These are phyloP conservation scores for Tetanocera ferruginea DNA, from an alignment of 2,888 invertebrate species.

Conservation along the genomic window DNA sequence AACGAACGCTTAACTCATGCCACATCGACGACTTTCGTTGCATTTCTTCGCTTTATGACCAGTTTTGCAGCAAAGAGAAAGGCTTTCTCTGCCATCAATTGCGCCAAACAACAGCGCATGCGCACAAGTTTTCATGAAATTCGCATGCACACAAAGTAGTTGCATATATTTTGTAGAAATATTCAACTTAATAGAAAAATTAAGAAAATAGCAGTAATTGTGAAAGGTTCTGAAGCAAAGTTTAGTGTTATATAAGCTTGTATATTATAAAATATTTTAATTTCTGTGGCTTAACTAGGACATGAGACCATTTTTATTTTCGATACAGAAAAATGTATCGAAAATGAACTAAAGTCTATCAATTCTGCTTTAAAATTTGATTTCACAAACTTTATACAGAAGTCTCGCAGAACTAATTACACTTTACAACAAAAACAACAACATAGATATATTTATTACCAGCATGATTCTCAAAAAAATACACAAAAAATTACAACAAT, in stretches of 20 bases:
- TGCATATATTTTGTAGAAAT: neutral
- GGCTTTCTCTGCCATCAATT: conserved; percentile 60
- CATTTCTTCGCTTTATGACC: conserved; percentile 55
- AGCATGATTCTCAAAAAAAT: neutral
- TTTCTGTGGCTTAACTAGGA: no score
- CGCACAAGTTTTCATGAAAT: conserved; percentile 21
- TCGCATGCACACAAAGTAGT: neutral
- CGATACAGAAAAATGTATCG: no score
- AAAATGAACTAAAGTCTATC: no score
- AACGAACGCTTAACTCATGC: conserved; percentile 24
- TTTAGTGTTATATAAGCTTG: neutral
- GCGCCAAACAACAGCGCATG: conserved; percentile 25
- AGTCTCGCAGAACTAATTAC: no score
- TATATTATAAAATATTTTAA: no score
- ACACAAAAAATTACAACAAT: neutral
- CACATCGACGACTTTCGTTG: conserved; percentile 50
- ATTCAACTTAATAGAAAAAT: neutral
- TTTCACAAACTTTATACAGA: no score
- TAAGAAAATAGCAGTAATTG: neutral
- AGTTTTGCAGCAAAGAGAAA: conserved; percentile 64
- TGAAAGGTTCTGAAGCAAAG: neutral
- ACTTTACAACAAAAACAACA: neutral
- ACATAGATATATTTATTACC: neutral
- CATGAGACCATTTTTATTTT: no score
- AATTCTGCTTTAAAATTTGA: no score